Evolutionary conservation across 2,797 vertebrate genomes (phyloP).

Genomic region (Threskiornis aethiopicus): DNA sequence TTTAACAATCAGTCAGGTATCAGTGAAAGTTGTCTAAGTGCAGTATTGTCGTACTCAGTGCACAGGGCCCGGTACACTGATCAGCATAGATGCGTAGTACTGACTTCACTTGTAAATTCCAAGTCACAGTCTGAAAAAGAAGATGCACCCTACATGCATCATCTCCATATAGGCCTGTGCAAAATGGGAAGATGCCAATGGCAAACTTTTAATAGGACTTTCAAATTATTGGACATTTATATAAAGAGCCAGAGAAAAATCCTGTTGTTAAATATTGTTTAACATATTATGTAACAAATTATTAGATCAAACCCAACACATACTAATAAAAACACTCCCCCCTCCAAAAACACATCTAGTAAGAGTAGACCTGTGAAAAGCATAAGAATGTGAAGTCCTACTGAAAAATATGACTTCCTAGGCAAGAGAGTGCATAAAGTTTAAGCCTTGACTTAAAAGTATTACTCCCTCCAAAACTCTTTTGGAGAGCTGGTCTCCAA

Average conservation of each 20-base stretch:
- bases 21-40: neutral
- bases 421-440: neutral
- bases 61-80: neutral
- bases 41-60: rapidly evolving
- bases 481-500: neutral
- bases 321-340: neutral
- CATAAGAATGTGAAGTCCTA: neutral
- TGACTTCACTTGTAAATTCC: neutral
- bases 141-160: neutral
- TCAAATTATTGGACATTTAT: neutral
- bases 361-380: neutral
- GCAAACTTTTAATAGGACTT: neutral
- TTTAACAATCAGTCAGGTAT: neutral
- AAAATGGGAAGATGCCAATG: neutral
- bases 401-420: neutral
- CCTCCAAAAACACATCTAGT: neutral
- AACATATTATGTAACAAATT: neutral
- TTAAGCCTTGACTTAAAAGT: neutral
- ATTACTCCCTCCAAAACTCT: neutral
- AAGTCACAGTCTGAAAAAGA: neutral
- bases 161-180: neutral
- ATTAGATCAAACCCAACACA: neutral
- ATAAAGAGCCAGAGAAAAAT: neutral
- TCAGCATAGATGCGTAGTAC: too few relatives aligned
- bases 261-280: neutral